Evolutionary conservation across 2,888 invertebrate genomes (phyloP).

Genomic region (Andrena bicolor): DNA sequence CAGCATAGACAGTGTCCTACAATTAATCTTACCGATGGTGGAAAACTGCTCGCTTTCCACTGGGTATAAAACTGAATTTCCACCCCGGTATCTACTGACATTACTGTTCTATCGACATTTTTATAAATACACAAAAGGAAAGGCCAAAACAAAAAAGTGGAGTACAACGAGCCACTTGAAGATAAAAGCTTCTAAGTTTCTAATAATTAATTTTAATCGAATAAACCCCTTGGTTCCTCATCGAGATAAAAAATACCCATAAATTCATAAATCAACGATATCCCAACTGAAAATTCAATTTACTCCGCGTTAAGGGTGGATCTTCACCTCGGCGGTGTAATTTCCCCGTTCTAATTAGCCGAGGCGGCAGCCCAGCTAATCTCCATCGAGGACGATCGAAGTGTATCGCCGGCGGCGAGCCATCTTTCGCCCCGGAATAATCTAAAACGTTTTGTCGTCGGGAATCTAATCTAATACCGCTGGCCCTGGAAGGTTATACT

Average conservation of each 20-base stretch:
- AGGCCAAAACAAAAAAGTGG: neutral
- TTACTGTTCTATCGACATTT: neutral
- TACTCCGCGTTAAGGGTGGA: neutral
- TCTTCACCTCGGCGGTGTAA: constrained; percentile 16
- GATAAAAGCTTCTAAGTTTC: no score
- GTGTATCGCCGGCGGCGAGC: constrained; percentile 32
- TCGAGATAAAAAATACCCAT: no score
- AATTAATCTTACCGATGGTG: constrained; percentile 38
- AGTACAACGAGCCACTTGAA: no score
- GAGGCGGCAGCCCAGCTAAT: constrained; percentile 18
- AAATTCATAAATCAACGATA: neutral
- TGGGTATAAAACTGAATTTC: constrained; percentile 1
- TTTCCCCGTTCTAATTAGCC: constrained; percentile 38
- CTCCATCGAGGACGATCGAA: constrained; percentile 40
- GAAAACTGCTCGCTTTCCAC: constrained; percentile 23
- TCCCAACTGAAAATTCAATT: constrained; percentile 2
- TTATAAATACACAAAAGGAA: no score
- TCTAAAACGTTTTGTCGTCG: constrained; percentile 59
- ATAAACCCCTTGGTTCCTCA: no score
- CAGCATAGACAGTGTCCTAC: neutral
- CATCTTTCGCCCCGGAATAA: constrained; percentile 48
- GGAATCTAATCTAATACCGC: constrained; percentile 69
- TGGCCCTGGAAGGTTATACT: constrained; percentile 75
- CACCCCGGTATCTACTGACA: neutral
- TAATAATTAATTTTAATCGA: no score